phyloP scores from a whole-genome alignment of 1,140 invertebrate species.

The Triops cancriformis region DNA sequence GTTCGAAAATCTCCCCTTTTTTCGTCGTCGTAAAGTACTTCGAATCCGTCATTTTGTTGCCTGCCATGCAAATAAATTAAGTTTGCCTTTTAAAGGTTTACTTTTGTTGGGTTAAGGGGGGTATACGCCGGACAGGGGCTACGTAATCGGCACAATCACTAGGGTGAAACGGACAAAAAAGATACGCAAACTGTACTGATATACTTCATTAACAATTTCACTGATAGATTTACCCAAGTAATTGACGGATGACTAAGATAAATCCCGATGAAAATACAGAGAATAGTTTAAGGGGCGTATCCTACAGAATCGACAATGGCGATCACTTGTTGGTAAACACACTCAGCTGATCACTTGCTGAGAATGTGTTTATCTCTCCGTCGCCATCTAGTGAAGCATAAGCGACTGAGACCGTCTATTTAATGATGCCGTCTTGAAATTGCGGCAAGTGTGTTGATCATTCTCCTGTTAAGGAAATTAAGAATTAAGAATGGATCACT shows the following conservation, averaged over 20 bases:
- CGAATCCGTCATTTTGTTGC: conserved; percentile 84
- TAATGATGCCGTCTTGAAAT: too few relatives aligned
- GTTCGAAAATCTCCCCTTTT: conserved; percentile 97
- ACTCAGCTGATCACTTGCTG: too few relatives aligned
- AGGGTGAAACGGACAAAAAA: not conserved
- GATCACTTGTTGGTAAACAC: not conserved
- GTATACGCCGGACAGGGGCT: not conserved
- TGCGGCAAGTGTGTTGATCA: too few relatives aligned
- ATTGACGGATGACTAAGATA: conserved; percentile 19
- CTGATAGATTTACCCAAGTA: not conserved
- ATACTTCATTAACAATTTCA: not conserved
- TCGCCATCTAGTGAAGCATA: too few relatives aligned
- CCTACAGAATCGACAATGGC: not conserved
- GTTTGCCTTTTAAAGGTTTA: not conserved
- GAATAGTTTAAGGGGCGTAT: conserved; percentile 18
- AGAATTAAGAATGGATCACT: not conserved
- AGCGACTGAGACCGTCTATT: too few relatives aligned
- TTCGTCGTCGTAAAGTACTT: conserved; percentile 99
- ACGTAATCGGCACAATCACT: not conserved
- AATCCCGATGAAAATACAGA: not conserved
- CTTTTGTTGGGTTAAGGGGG: not conserved
- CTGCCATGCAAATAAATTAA: conserved; percentile 16
- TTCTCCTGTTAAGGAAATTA: not conserved
- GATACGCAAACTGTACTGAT: not conserved
- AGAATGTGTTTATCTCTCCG: too few relatives aligned